Evolutionary conservation across 2,113 vertebrate genomes (phyloP), one percentile per base, ranked within the genome.

Genomic region (Xenopus laevis): DNA sequence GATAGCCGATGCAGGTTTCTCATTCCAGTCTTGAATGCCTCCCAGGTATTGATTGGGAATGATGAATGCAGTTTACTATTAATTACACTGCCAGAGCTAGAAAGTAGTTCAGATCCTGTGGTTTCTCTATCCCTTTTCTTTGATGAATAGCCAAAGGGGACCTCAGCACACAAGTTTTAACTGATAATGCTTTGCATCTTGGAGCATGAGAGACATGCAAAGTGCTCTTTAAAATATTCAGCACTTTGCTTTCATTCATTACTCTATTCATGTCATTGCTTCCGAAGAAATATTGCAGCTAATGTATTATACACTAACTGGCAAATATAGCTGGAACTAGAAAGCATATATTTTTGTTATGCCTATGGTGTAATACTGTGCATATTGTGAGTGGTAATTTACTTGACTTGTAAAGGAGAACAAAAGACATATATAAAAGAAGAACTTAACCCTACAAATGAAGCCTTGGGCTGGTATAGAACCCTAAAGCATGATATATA

Each of bases 31-130:
- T 70, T 60, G 67, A 67, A 77, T 70, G 74, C 74, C 74, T 77
- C 74, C 74, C 74, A 77, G 74, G 74, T 77, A 77, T 77, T 77
- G 74, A 77, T 77, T 70, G 74, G 66, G 60, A 77, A 77, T 77
- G 74, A 77, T 77, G 74, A 77, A 77, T 77, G 74, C 74, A 69
- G 74, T 68, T 77, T 64, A 47, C 74, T 77, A 77, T 77, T 77
- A 77, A 77, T 77, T 77, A 77, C 74, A 77, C 74, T 77, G 74
- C 74, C 74, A 77, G 60, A 69, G 66, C 74, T 77, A 70, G 71
- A 70, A 77, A 77, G 74, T 67, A 77, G 74, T 70, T 63, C 59
- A 64, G 67, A 70, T 77, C 74, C 74, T 77, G 74, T 70, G 74
- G 74, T 77, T 27, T 77, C 67, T 21, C 60, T 70, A 70, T 67